Evolutionary conservation across 1,140 invertebrate genomes (phyloP), one percentile per base, ranked within the genome.

Genomic region (Trichonephila inaurata): DNA sequence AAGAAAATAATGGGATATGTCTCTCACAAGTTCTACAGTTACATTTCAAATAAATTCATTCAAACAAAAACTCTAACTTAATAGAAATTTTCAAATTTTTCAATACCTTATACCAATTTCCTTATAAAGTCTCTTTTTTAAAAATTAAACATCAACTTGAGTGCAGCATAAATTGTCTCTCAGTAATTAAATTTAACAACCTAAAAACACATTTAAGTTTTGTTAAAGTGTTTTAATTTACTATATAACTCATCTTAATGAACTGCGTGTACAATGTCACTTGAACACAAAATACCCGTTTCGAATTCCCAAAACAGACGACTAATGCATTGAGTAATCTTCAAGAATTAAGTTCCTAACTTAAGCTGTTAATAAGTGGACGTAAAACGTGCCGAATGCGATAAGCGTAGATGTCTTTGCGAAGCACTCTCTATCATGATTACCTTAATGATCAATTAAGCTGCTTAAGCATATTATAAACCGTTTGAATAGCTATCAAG

Each of bases 381-480:
- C 28, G 1, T 40, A 16, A 33, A 77, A 77, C 28, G 28, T 77
- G 72, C 28, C 33, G 33, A 77, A 2, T 77, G 28, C 33, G 12
- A 77, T 16, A 77, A 77, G 40, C 28, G 72, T 10, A 7, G 33
- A 77, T 33, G 33, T 24, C 28, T 19, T 18, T 40, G 2, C 18
- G 28, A 6, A 10, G 33, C 28, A 18, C 33, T 28, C 16, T 33
- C 16, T 33, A 77, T 77, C 33, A 40, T 4, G 72, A 14, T 19
- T 7, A 6, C 72, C 72, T 16, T 77, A 77, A 77, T 77, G 72
- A 77, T 16, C 72, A 77, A 77, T 77, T 77, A 77, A 77, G 28
- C 72, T 40, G 18, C 28, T 77, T 77, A 77, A 77, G 72, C 33
- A 33, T 33, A 77, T 77, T 77, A 33, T 77, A 33, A 77, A 77